Base-by-base conservation (phyloP, 2,113 vertebrate genomes). In the Canis aureus region DNA sequence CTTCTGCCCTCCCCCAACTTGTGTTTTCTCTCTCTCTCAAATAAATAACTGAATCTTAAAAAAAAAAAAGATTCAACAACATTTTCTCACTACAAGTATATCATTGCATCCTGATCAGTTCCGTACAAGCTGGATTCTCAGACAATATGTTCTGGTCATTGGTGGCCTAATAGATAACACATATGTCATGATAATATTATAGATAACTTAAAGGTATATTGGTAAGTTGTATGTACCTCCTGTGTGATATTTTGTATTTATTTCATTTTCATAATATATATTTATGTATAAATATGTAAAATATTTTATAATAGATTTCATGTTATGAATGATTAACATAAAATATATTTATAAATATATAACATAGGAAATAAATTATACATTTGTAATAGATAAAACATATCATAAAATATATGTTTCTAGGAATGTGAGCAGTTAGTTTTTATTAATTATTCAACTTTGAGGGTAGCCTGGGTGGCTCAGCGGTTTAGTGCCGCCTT, bases 361-460 rank as follows among this genome's bases (percentile, higher is more conserved):
- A 5, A 74, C 16, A 94, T 64, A 57, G 16, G 29, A 83, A 96
- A 96, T n/a, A 89, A 57, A 67, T 83, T 85, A 89, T 19, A 80
- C 57, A 67, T n/a, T 92, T 96, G 20, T 66, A 86, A 59, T 43
- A 78, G 17, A 79, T 60, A 74, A 17, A 55, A 88, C 64, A 85
- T 49, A 55, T 32, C 43, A 67, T 57, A 80, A 79, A 79, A 89
- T 78, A 2, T 62, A 59, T 59, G 9, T 89, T 93, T 91, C 92
- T 74, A 92, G 85, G 22, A 96, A 83, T 69, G 49, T 64, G 19
- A 92, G 2, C 10, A 55, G 20, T 59, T 93, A 16, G 27, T 69
- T 83, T 93, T 93, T 74, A 60, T 79, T 66, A 90, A 11, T 82
- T 94, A 74, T 67, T 96, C 11, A 89, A 35, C 17, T 93, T 66